Evolutionary conservation across 2,888 invertebrate genomes (phyloP).

Genomic region (Drosophila anomelani): DNA sequence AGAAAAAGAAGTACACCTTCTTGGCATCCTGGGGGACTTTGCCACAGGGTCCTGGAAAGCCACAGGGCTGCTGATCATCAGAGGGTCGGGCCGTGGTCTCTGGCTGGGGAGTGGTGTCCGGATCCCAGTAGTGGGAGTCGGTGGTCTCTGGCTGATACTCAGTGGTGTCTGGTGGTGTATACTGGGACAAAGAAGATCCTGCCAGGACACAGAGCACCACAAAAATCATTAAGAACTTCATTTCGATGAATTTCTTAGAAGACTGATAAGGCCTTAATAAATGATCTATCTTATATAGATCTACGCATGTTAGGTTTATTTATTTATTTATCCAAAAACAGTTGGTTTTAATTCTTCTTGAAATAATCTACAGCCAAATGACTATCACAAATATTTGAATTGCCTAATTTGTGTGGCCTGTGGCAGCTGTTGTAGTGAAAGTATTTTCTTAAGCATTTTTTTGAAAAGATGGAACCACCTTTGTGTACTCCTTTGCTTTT

Average conservation of each 20-base stretch:
- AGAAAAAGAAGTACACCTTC: conserved; percentile 26
- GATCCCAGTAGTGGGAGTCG: not conserved
- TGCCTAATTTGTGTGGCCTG: conserved; percentile 7
- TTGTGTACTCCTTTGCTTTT: not conserved
- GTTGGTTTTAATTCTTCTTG: not conserved
- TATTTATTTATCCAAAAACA: conserved; percentile 7
- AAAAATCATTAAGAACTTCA: conserved; percentile 7
- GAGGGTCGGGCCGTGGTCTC: not conserved
- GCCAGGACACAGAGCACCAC: conserved; percentile 1
- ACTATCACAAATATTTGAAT: conserved; percentile 15
- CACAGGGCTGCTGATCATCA: conserved; percentile 1
- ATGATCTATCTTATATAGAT: not conserved
- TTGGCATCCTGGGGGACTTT: not conserved
- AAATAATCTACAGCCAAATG: not conserved
- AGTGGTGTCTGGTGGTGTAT: not conserved
- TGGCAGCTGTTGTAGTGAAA: not conserved
- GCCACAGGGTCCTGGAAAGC: conserved; percentile 1
- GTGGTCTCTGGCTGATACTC: conserved; percentile 1
- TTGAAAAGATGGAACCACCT: conserved; percentile 19
- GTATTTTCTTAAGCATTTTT: conserved; percentile 3
- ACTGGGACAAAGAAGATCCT: not conserved
- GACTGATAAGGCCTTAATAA: conserved; percentile 1
- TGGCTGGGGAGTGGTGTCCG: not conserved
- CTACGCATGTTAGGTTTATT: not conserved
- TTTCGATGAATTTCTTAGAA: not conserved